Percentiles rank a stretch among this genome's conserved stretches.
phyloP scores from a whole-genome alignment of 1,140 invertebrate genomes.

The Diabrotica virgifera region DNA sequence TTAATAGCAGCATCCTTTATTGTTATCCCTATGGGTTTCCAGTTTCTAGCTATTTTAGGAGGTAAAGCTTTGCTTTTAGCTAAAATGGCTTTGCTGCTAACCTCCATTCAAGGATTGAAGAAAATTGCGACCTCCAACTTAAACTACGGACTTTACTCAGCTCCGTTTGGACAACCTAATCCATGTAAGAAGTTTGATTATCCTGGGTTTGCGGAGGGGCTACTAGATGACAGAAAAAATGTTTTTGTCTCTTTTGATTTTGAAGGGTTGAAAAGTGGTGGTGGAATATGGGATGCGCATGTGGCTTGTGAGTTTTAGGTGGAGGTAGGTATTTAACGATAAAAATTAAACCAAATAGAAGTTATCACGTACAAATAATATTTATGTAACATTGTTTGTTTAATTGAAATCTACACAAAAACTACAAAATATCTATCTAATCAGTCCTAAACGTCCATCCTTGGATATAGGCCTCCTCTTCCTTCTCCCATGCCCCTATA shows the following conservation, averaged over 20 bases:
- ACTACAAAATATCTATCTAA: background rate
- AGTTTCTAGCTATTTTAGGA: slow-evolving; percentile 71
- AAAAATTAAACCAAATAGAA: background rate
- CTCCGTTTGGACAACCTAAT: slow-evolving; percentile 16
- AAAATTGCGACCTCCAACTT: slow-evolving; percentile 45
- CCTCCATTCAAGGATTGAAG: slow-evolving; percentile 73
- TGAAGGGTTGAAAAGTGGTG: slow-evolving; percentile 8
- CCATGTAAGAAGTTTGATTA: slow-evolving; percentile 27
- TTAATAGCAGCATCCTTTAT: slow-evolving; percentile 67
- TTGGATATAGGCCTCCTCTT: no score
- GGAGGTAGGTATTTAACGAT: background rate
- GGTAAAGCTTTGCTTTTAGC: slow-evolving; percentile 72
- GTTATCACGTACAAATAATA: background rate
- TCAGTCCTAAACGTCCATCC: no score
- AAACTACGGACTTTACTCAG: slow-evolving; percentile 44
- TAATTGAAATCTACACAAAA: background rate
- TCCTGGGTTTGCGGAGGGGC: background rate
- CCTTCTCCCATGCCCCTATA: no score
- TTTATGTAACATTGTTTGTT: background rate
- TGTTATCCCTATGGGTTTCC: slow-evolving; percentile 72
- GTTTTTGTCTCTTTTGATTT: slow-evolving; percentile 18
- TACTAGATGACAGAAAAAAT: slow-evolving; percentile 5
- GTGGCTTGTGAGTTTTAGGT: background rate
- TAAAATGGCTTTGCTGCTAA: slow-evolving; percentile 73
- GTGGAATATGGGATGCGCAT: background rate